Percentiles rank a stretch among this genome's conserved stretches.
Conservation (phyloP, 2,113 vertebrate genomes). For the Budorcas taxicolor region DNA sequence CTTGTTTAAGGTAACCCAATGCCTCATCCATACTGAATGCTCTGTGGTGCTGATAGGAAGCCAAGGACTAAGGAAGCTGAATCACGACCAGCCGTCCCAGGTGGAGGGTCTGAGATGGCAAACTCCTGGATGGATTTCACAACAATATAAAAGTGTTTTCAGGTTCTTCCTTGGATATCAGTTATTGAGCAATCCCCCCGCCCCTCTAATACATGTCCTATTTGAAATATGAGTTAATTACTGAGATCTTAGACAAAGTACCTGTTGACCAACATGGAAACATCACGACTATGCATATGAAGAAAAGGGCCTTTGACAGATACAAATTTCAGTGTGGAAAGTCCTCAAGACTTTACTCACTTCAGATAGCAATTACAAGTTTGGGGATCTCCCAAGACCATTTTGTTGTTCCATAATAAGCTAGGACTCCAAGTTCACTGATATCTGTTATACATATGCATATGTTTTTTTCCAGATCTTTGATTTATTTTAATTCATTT, state of each 20-base stretch:
- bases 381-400: too few relatives aligned
- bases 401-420: not conserved
- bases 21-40: not conserved
- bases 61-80: not conserved
- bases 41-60: fast-evolving
- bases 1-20: not conserved
- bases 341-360: too few relatives aligned
- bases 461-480: not conserved
- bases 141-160: not conserved
- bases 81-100: too few relatives aligned
- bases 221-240: not conserved
- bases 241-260: too few relatives aligned
- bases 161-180: not conserved
- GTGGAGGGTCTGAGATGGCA: too few relatives aligned
- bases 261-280: too few relatives aligned
- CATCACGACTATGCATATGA: too few relatives aligned
- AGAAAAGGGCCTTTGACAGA: too few relatives aligned
- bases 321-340: too few relatives aligned
- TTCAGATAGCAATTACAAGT: too few relatives aligned
- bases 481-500: not conserved
- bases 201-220: not conserved
- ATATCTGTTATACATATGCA: not conserved
- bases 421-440: not conserved
- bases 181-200: not conserved
- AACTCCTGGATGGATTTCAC: not conserved